phyloP scores from a whole-genome alignment of 2,797 vertebrate species.

The Hybognathus amarus region DNA sequence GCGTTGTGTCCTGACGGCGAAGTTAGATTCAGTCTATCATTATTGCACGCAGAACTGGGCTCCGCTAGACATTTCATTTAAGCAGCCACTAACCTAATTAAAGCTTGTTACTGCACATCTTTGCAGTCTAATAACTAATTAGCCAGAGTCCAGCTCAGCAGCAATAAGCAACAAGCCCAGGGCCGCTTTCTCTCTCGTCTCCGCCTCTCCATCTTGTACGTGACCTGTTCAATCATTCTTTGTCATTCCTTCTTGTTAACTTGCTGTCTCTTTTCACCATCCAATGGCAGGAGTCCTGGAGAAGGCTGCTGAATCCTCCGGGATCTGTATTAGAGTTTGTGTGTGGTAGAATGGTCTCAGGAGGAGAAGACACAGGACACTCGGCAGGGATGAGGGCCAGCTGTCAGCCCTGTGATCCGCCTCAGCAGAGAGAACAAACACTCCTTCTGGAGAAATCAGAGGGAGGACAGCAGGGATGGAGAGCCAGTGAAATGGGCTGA shows the following conservation, averaged over 20 bases:
- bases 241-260: slow-evolving; percentile 36
- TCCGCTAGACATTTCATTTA: slow-evolving; percentile 75
- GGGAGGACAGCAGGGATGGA: slow-evolving; percentile 30
- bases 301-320: slow-evolving; percentile 25
- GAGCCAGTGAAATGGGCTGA: slow-evolving; percentile 3
- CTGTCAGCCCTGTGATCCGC: slow-evolving; percentile 48
- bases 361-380: slow-evolving; percentile 33
- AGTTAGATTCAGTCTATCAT: slow-evolving; percentile 57
- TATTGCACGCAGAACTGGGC: slow-evolving; percentile 49
- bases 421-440: slow-evolving; percentile 15
- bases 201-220: slow-evolving; percentile 63
- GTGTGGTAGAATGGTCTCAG: slow-evolving; percentile 45
- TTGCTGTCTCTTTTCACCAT: slow-evolving; percentile 41
- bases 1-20: slow-evolving; percentile 33
- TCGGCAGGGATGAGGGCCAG: slow-evolving; percentile 33
- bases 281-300: not conserved
- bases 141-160: slow-evolving; percentile 77
- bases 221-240: slow-evolving; percentile 60
- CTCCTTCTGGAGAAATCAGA: slow-evolving; percentile 40
- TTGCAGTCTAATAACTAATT: slow-evolving; percentile 79
- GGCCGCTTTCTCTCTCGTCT: not conserved
- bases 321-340: slow-evolving; percentile 72
- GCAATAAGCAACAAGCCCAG: slow-evolving; percentile 63
- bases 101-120: slow-evolving; percentile 68
- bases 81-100: slow-evolving; percentile 75